Percentiles rank a stretch among this genome's conserved stretches.
phyloP scores from a whole-genome alignment of 1,140 invertebrate genomes.

The Danaus melanippus region DNA sequence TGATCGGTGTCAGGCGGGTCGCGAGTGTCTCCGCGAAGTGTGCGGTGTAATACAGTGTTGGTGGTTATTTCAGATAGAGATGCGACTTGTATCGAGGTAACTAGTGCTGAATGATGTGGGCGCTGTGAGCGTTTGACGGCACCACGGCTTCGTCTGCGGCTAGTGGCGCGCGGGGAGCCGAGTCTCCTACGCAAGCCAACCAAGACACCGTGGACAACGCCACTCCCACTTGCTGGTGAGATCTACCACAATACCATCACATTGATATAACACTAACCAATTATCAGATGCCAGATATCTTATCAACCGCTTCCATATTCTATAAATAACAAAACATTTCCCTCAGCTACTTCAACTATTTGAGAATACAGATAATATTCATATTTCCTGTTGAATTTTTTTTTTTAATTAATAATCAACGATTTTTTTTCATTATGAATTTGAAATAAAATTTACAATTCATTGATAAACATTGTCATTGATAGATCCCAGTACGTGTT shows the following conservation, averaged over 20 bases:
- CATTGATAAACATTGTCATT: too few species aligned
- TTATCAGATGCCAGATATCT: too few species aligned
- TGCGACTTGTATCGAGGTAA: conserved; percentile 66
- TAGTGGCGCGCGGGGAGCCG: conserved; percentile 65
- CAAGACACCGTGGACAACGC: conserved; percentile 67
- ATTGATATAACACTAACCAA: too few species aligned
- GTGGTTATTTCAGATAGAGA: conserved; percentile 64
- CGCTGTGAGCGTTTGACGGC: conserved; percentile 50
- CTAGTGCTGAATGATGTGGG: conserved; percentile 60
- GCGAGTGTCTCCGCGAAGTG: conserved; percentile 26
- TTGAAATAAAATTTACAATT: too few species aligned
- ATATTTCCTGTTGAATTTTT: too few species aligned
- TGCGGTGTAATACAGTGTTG: conserved; percentile 21
- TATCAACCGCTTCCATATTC: too few species aligned
- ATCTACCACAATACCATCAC: conserved; percentile 5
- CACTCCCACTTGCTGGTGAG: conserved; percentile 67
- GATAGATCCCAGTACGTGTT: too few species aligned
- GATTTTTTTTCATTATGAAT: too few species aligned
- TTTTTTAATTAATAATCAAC: too few species aligned
- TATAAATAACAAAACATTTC: too few species aligned
- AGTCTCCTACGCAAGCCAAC: conserved; percentile 69
- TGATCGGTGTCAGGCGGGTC: conserved; percentile 31
- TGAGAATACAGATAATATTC: too few species aligned
- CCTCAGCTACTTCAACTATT: too few species aligned
- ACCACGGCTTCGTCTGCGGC: conserved; percentile 68